Base-by-base conservation (phyloP, 1,140 invertebrate species). In the Drosophila ercepeae region DNA sequence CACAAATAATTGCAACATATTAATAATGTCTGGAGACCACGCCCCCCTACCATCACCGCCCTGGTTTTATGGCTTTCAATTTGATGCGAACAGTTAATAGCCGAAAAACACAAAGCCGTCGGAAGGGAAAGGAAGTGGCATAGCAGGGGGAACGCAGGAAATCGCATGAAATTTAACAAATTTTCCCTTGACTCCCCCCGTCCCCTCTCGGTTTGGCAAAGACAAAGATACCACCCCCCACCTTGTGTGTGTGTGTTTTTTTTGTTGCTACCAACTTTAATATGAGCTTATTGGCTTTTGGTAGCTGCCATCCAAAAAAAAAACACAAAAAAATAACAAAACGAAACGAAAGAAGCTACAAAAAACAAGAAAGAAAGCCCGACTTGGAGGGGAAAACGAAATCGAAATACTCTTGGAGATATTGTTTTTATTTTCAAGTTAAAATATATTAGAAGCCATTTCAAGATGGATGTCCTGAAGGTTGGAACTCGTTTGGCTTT, bases 201-300 rank as follows among this genome's bases (percentile, higher is more conserved):
- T 4, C 29, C 29, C 8, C 9, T 9, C 29, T 9, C 29, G 29
- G 3, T 11, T 11, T 32, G 29, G 29, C 29, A 25, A 57, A 81
- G 67, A 61, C 72, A 76, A 75, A 61, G 72, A 54, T 65, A 60
- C 7, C 29, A 1, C 4, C 18, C 19, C 7, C 8, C 1, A 11
- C 6, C 18, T 2, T 2, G 2, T 7, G 18, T 4, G 4, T 16
- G 8, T 25, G 2, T 14, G 4, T 4, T 4, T 41, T 4, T 41
- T 9, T 23, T 29, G 27, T 29, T n/a, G 41, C 27, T 61, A 46
- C 7, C 23, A 46, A 82, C 55, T 77, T 82, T 68, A 82, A 82
- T 82, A 64, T 63, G 32, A 82, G 78, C 78, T 82, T 82, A 82
- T 82, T 82, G 78, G 78, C 78, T 82, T 82, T 77, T 48, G 67